A percentile compares a stretch with the other conserved stretches of the same genome.
Conservation (phyloP, 2,888 invertebrate species). For the Thecocarcelia acutangulata region DNA sequence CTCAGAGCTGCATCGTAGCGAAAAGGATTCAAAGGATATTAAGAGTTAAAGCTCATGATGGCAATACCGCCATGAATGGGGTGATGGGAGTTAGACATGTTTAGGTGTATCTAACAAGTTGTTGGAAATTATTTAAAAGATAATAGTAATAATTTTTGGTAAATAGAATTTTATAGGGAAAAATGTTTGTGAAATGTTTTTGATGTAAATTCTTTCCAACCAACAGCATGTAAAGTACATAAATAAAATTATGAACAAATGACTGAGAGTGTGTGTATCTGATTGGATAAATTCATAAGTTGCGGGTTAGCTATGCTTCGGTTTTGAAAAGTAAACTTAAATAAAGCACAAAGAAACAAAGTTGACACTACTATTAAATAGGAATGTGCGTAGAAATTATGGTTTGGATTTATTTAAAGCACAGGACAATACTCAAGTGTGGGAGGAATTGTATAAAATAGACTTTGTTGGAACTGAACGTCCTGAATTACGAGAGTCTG, state of each 20-base stretch:
- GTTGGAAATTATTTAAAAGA: constrained; percentile 63
- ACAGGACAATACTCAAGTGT: too few relatives aligned
- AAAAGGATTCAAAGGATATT: constrained; percentile 1
- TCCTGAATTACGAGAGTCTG: too few relatives aligned
- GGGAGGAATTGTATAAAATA: too few relatives aligned
- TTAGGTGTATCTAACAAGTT: constrained; percentile 64
- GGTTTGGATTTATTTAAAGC: too few relatives aligned
- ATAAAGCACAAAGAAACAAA: too few relatives aligned
- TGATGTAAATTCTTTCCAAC: constrained; percentile 60
- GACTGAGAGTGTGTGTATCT: background rate
- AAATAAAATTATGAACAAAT: constrained; percentile 29
- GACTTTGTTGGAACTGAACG: too few relatives aligned
- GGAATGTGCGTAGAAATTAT: too few relatives aligned
- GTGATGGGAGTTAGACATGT: constrained; percentile 55
- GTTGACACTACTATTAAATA: too few relatives aligned
- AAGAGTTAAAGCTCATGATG: constrained; percentile 10
- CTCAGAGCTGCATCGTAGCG: too few relatives aligned
- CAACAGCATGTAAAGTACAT: constrained; percentile 51
- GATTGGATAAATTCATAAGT: background rate
- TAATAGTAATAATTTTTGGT: constrained; percentile 66
- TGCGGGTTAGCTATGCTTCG: too few relatives aligned
- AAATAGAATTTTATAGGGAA: constrained; percentile 60
- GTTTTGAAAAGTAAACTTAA: too few relatives aligned
- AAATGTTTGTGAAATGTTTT: constrained; percentile 60
- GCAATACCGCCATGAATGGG: background rate